Evolutionary conservation across 1,140 invertebrate species (phyloP).

Genomic region (Dufourea novaeangliae): DNA sequence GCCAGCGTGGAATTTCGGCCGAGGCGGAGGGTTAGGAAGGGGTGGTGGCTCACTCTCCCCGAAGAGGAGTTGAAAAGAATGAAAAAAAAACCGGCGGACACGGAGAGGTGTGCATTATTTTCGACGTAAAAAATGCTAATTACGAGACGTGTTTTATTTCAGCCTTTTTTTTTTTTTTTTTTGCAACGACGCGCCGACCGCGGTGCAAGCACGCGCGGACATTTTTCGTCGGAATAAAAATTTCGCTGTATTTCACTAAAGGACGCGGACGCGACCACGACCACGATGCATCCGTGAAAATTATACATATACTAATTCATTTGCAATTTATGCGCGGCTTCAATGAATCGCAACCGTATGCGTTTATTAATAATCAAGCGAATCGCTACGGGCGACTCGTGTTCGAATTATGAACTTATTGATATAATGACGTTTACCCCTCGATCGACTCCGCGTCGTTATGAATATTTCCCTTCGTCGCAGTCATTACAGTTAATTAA

Average conservation of each 20-base stretch:
- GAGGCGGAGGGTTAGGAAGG: no score
- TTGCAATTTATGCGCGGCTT: background rate
- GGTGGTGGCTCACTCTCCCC: constrained; percentile 13
- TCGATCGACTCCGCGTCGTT: background rate
- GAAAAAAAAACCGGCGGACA: background rate
- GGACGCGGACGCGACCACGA: no score
- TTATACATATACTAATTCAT: background rate
- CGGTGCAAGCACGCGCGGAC: no score
- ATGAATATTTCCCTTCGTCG: background rate
- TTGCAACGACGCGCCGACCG: background rate
- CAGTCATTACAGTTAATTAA: constrained; percentile 22
- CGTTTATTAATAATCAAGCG: constrained; percentile 27
- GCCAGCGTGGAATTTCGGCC: background rate
- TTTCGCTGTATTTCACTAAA: background rate
- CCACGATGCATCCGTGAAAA: no score
- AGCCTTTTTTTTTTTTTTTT: background rate
- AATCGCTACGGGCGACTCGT: background rate
- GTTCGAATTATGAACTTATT: constrained; percentile 17
- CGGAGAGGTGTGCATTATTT: constrained; percentile 8
- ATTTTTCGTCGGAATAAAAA: no score
- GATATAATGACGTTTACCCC: constrained; percentile 14
- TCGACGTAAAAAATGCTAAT: background rate
- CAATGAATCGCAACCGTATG: background rate
- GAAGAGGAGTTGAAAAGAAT: background rate
- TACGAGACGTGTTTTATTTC: background rate